These are phyloP conservation scores for Listronotus bonariensis DNA, from an alignment of 1,140 invertebrate genomes.

Conservation along the genomic window DNA sequence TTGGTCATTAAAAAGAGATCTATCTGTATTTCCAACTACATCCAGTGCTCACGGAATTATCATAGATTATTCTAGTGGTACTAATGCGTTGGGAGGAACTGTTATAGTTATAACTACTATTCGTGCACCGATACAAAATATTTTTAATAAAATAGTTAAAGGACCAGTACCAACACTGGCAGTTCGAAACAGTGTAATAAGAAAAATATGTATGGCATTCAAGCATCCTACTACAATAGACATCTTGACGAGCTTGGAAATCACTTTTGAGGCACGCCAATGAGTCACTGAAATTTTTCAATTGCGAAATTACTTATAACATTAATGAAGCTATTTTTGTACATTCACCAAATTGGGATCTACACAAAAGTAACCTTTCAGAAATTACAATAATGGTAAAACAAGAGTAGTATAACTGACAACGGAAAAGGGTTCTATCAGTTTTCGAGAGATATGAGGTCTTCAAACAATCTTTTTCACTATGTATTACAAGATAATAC, in stretches of 20 bases:
- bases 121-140: conserved; percentile 69
- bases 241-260: conserved; percentile 83
- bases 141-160: conserved; percentile 71
- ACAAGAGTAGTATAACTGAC: conserved; percentile 79
- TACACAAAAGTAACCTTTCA: conserved; percentile 78
- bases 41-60: conserved; percentile 83
- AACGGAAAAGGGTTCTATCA: conserved; percentile 86
- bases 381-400: conserved; percentile 86
- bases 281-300: conserved; percentile 79
- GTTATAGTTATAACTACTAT: conserved; percentile 84
- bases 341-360: conserved; percentile 83
- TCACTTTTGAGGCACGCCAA: conserved; percentile 86
- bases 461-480: conserved; percentile 93
- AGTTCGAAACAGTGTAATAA: conserved; percentile 74
- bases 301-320: conserved; percentile 81
- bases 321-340: conserved; percentile 78
- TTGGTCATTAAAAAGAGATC: conserved; percentile 81
- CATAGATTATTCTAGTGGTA: conserved; percentile 81
- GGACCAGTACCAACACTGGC: conserved; percentile 77
- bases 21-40: conserved; percentile 84
- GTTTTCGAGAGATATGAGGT: conserved; percentile 85
- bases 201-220: conserved; percentile 80
- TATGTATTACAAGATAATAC: conserved; percentile 89
- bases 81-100: conserved; percentile 75
- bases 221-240: conserved; percentile 87